Evolutionary conservation across 1,140 invertebrate genomes (phyloP).

Genomic region (Caenorhabditis briggsae): DNA sequence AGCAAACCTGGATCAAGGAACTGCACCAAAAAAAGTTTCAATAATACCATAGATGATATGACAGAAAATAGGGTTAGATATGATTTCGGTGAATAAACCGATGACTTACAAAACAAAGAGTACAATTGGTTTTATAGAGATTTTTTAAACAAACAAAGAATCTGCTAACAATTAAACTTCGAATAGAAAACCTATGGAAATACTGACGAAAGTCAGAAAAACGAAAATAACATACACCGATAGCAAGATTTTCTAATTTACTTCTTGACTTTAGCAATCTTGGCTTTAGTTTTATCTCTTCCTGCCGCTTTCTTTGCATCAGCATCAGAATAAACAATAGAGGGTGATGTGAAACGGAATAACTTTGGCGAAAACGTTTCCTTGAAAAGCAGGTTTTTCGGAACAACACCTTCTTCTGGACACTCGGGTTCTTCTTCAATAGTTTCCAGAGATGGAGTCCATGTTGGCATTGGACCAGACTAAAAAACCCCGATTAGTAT

Average conservation of each 20-base stretch:
- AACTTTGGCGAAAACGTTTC: slow-evolving; percentile 70
- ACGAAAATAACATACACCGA: background rate
- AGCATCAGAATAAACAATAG: slow-evolving; percentile 72
- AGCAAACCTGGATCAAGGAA: no score
- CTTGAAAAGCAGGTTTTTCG: slow-evolving; percentile 57
- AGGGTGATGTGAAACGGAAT: slow-evolving; percentile 72
- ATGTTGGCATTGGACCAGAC: slow-evolving; percentile 72
- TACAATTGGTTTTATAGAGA: background rate
- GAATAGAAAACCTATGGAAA: background rate
- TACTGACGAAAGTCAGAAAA: background rate
- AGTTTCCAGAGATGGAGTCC: slow-evolving; percentile 63
- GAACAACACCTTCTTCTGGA: slow-evolving; percentile 6
- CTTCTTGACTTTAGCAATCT: slow-evolving; percentile 77
- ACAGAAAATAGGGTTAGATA: no score
- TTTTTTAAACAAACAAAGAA: background rate
- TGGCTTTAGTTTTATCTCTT: slow-evolving; percentile 71
- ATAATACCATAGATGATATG: no score
- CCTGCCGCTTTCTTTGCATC: slow-evolving; percentile 69
- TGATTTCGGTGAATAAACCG: background rate
- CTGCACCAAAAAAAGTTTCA: no score
- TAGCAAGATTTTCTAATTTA: slow-evolving; percentile 20
- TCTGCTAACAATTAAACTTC: background rate
- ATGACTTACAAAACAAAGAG: background rate
- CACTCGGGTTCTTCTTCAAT: slow-evolving; percentile 61
- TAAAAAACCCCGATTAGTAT: background rate